Percentiles rank a stretch among this genome's conserved stretches.
These are phyloP conservation scores for Rhodophaea formosa DNA, from an alignment of 2,888 invertebrate species.

Conservation along the genomic window DNA sequence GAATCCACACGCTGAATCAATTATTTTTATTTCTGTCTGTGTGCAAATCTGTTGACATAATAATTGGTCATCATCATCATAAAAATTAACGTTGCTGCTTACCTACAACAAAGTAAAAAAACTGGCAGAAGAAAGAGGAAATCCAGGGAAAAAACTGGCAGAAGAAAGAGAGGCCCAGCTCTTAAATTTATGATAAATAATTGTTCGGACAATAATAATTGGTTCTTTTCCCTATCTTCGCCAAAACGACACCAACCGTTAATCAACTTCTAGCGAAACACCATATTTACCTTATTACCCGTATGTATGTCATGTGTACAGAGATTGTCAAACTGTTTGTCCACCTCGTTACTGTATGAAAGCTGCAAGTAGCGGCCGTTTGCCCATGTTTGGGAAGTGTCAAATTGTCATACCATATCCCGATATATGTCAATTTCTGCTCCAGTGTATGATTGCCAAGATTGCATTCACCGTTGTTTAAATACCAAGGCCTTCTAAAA, in stretches of 20 bases:
- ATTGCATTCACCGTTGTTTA: conserved; percentile 15
- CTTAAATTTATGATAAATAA: too few relatives aligned
- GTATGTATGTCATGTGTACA: conserved; percentile 38
- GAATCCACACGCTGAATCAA: too few relatives aligned
- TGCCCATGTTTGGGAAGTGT: conserved; percentile 51
- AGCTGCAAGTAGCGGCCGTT: conserved; percentile 33
- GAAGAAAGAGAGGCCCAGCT: too few relatives aligned
- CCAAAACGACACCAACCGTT: not conserved
- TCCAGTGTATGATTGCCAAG: not conserved
- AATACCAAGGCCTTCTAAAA: conserved; percentile 1
- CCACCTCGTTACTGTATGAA: conserved; percentile 40
- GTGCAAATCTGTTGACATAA: too few relatives aligned
- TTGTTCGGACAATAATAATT: too few relatives aligned
- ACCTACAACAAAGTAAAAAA: too few relatives aligned
- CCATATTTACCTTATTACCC: not conserved
- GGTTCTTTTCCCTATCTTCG: not conserved
- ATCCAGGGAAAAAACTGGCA: too few relatives aligned
- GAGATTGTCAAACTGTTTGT: conserved; percentile 31
- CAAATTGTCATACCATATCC: conserved; percentile 35
- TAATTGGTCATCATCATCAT: too few relatives aligned
- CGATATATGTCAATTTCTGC: conserved; percentile 11
- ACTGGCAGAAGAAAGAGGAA: too few relatives aligned
- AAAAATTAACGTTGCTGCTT: too few relatives aligned
- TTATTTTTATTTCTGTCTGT: too few relatives aligned
- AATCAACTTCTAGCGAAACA: not conserved